Evolutionary conservation across 35 echinoderm and acorn worm genomes (phyloP).

Genomic region (Ophiothrix spiculata): DNA sequence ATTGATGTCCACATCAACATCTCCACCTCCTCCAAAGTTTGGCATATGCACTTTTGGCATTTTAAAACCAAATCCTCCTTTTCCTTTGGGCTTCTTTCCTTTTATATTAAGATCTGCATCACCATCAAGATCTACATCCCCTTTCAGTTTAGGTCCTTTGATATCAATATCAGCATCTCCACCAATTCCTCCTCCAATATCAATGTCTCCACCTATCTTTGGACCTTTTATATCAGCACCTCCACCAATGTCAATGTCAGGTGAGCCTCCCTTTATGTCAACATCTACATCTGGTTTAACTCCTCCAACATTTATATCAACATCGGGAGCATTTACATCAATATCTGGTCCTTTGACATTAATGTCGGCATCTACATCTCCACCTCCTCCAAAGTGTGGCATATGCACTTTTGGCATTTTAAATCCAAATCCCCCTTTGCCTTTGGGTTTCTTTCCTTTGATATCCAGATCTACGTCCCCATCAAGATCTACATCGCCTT

Average conservation of each 20-base stretch:
- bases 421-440: slow-evolving; percentile 43
- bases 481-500: slow-evolving; percentile 16
- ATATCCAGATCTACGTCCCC: slow-evolving; percentile 41
- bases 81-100: slow-evolving; percentile 21
- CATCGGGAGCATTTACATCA: slow-evolving; percentile 17
- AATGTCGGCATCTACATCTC: slow-evolving; percentile 1
- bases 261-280: slow-evolving; percentile 8
- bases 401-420: slow-evolving; percentile 25
- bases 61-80: slow-evolving; percentile 41
- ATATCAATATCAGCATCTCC: slow-evolving; percentile 9
- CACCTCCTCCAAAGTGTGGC: slow-evolving; percentile 39
- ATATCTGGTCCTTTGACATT: slow-evolving; percentile 35
- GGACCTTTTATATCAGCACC: slow-evolving; percentile 37
- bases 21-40: slow-evolving; percentile 34
- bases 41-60: slow-evolving; percentile 33
- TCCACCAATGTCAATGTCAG: slow-evolving; percentile 10
- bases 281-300: slow-evolving; percentile 22
- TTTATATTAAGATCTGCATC: slow-evolving; percentile 38
- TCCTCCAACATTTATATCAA: slow-evolving; percentile 45
- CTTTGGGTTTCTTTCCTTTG: slow-evolving; percentile 32
- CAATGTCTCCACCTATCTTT: slow-evolving; percentile 18
- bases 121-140: slow-evolving; percentile 30
- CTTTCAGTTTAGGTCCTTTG: slow-evolving; percentile 11
- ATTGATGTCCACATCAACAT: neutral
- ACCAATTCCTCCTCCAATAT: neutral